Conservation (phyloP, 2,888 invertebrate genomes). For the Acrobeloides nanus region DNA sequence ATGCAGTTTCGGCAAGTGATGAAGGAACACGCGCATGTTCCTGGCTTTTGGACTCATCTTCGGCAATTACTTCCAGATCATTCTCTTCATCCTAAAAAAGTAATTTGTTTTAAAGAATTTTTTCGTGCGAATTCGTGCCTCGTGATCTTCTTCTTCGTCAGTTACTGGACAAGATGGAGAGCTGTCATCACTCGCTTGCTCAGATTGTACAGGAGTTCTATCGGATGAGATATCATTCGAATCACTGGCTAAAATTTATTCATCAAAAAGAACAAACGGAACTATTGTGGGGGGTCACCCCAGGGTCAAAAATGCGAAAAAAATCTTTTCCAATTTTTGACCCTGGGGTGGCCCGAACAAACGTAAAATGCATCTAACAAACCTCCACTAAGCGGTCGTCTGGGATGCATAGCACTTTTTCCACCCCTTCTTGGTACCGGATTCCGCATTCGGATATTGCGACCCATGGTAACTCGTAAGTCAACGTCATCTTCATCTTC, state of each 20-base stretch:
- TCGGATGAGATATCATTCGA: slow-evolving; percentile 33
- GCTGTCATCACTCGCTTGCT: slow-evolving; percentile 31
- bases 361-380: neutral
- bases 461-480: slow-evolving; percentile 8
- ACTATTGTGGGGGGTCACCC: no score
- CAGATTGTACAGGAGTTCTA: slow-evolving; percentile 31
- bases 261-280: no score
- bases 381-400: slow-evolving; percentile 17
- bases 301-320: no score
- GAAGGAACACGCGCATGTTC: slow-evolving; percentile 4
- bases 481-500: slow-evolving; percentile 30
- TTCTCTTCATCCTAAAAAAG: slow-evolving; percentile 6
- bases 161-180: slow-evolving; percentile 15
- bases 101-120: slow-evolving; percentile 1
- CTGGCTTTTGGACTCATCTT: slow-evolving; percentile 14
- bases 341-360: neutral
- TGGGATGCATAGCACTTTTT: no score
- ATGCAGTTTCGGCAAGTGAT: slow-evolving; percentile 7
- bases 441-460: slow-evolving; percentile 1
- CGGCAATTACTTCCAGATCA: no score
- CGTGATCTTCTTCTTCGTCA: slow-evolving; percentile 25
- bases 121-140: slow-evolving; percentile 4
- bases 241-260: slow-evolving; percentile 23
- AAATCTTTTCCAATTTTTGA: slow-evolving; percentile 1
- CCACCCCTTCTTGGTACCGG: slow-evolving; percentile 1